A percentile compares a stretch with the other conserved stretches of the same genome.
phyloP scores from a whole-genome alignment of 2,797 vertebrate species.

The Petrocephalus sullivani region DNA sequence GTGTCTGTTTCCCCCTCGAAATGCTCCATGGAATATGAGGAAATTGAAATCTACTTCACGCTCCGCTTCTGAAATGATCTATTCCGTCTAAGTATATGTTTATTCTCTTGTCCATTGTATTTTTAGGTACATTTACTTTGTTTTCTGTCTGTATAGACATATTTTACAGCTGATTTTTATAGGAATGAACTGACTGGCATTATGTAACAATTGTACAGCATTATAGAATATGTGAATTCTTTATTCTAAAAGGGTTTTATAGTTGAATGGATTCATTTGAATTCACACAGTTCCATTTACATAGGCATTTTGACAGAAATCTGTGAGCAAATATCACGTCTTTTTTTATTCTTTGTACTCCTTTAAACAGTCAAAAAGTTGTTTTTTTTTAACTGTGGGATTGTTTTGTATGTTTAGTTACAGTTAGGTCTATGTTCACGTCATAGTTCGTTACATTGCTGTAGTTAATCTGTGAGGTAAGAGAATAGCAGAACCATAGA shows the following conservation, averaged over 20 bases:
- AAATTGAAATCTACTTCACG: constrained; percentile 1
- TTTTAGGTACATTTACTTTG: neutral
- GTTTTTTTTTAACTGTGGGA: neutral
- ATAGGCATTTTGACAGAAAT: neutral
- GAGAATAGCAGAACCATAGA: neutral
- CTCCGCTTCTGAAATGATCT: constrained; percentile 8
- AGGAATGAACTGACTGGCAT: neutral
- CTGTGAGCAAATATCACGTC: neutral
- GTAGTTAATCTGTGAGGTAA: neutral
- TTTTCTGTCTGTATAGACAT: neutral
- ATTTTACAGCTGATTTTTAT: neutral
- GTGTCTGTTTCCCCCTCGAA: neutral
- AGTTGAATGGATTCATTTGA: neutral
- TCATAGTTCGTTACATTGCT: neutral
- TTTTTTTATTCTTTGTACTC: neutral
- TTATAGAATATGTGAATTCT: neutral
- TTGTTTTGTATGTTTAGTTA: neutral
- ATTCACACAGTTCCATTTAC: neutral
- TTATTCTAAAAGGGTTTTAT: neutral
- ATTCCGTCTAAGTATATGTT: neutral
- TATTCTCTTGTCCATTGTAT: neutral
- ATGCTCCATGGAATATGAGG: neutral
- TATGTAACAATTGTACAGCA: neutral
- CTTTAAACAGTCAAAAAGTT: neutral
- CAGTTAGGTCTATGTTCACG: neutral